Evolutionary conservation across 2,113 vertebrate species (phyloP), one percentile per base, ranked within the genome.

Genomic region (Melanostigma gelatinosum): DNA sequence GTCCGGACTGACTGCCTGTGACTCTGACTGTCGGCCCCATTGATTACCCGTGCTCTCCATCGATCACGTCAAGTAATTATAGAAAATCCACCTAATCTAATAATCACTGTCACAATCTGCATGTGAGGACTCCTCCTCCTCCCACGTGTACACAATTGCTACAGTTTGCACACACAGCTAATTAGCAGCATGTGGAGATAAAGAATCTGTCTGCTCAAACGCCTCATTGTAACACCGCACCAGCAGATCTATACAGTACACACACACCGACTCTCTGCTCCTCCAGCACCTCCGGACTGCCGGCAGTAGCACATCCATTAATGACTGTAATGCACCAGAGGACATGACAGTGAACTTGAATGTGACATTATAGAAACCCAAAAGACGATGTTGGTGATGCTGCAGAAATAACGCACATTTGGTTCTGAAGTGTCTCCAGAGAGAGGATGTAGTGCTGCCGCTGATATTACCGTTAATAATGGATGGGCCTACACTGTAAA

Each of bases 11-110:
- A 40, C 61, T 77, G 73, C 67, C 61, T 65, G 55, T 42, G 71
- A 34, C 64, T 67, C 54, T 85, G 85, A 89, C 82, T 77, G 86
- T 72, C 91, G 84, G 65, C 77, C 0, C n/a, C 86, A 92, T 88
- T 85, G 93, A 92, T 92, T 82, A 46, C 48, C 66, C 46, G 12
- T 57, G 85, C 89, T 86, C 85, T 46, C 63, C 66, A 92, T 90
- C 52, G 91, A 92, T 88, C 82, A 78, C 50, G 84, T 79, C 82
- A 76, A 91, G 86, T 89, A 84, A 90, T 90, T 89, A 91, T 77
- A 76, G 82, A 85, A 81, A 92, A 90, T 80, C 81, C 82, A 80
- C 77, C 73, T 83, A 72, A 89, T 86, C 84, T 82, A 88, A 91
- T 88, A 82, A 89, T 89, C 85, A 75, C 85, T 73, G 44, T 78